Percentiles rank a stretch among this genome's conserved stretches.
phyloP scores from a whole-genome alignment of 64 coral and sea anemone genomes.

The Orbicella faveolata region DNA sequence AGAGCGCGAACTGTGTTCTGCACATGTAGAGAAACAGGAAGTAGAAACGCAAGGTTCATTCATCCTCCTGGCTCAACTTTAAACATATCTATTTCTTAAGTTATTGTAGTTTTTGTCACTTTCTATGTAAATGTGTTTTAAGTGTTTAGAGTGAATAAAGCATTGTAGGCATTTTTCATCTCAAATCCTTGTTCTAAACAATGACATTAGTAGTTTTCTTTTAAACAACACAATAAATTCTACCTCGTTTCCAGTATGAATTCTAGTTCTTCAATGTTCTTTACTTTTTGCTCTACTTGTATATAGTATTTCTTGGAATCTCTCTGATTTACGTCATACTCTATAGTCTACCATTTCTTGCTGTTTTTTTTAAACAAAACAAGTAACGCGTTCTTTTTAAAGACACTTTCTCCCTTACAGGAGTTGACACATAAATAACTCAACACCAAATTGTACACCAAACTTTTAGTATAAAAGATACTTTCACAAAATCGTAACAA shows the following conservation, averaged over 20 bases:
- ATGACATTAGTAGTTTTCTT: too few relatives aligned
- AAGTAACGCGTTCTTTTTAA: not conserved
- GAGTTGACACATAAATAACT: constrained; percentile 3
- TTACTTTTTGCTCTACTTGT: not conserved
- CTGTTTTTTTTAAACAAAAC: constrained; percentile 43
- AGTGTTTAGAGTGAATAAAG: too few relatives aligned
- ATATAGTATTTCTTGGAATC: not conserved
- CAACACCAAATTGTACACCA: constrained; percentile 28
- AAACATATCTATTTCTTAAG: too few relatives aligned
- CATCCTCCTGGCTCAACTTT: too few relatives aligned
- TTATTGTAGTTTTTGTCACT: too few relatives aligned
- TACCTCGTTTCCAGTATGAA: not conserved
- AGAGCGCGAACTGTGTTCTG: not conserved
- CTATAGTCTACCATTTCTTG: not conserved
- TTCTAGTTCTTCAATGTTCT: not conserved
- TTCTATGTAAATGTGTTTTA: too few relatives aligned
- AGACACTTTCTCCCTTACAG: constrained; percentile 5
- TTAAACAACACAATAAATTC: too few relatives aligned
- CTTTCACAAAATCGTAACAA: not conserved
- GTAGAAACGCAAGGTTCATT: not conserved
- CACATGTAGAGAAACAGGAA: not conserved
- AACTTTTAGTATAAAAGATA: constrained; percentile 54
- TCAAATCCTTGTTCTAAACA: too few relatives aligned
- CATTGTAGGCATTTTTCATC: not conserved
- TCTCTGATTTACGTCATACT: not conserved